A percentile compares a stretch with the other conserved stretches of the same genome.
Conservation (phyloP, 2,888 invertebrate species). For the Caenorhabditis zanzibari region DNA sequence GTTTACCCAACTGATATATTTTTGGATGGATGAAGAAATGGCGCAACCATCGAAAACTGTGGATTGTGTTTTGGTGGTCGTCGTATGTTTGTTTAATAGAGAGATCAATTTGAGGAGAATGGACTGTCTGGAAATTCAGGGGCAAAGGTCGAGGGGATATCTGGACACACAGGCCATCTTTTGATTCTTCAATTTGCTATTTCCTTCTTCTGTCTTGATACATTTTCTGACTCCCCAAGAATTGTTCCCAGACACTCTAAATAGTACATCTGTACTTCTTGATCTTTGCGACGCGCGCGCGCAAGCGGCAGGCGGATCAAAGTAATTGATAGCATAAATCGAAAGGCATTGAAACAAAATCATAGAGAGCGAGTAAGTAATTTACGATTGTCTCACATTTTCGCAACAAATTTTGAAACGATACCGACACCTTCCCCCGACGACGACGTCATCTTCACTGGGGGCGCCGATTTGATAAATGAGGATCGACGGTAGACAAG, state of each 20-base stretch:
- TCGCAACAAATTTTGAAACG: conserved; percentile 50
- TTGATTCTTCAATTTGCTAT: conserved; percentile 14
- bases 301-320: background rate
- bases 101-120: background rate
- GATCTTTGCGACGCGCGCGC: conserved; percentile 8
- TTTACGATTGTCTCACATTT: conserved; percentile 7
- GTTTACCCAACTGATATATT: conserved; percentile 54
- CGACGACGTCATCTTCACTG: conserved; percentile 36
- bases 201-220: background rate
- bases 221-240: background rate
- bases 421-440: background rate
- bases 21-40: conserved; percentile 16
- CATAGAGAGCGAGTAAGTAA: background rate
- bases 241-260: conserved; percentile 41
- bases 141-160: background rate
- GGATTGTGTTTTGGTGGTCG: conserved; percentile 38
- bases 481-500: conserved; percentile 18
- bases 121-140: conserved; percentile 4
- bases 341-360: background rate
- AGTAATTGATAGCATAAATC: conserved; percentile 44
- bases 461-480: conserved; percentile 41
- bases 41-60: background rate
- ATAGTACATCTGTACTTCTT: conserved; percentile 2
- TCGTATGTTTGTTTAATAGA: conserved; percentile 2
- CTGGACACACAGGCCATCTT: background rate